Percentiles rank a stretch among this genome's conserved stretches.
Evolutionary conservation across 2,797 vertebrate species (phyloP).

Genomic region (Platalea minor): DNA sequence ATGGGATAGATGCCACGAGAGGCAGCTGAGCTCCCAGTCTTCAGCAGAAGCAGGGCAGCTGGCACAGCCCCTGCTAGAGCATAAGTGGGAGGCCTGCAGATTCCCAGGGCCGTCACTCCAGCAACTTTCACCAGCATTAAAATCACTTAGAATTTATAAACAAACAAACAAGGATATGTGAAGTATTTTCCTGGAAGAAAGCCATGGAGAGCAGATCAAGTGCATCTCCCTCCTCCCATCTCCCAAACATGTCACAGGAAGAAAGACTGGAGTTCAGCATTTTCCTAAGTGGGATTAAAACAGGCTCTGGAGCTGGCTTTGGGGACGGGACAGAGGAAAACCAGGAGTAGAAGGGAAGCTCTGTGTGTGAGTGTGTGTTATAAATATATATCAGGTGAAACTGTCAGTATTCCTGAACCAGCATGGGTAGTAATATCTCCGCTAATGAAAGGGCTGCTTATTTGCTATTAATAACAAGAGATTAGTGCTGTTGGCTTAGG

Average conservation of each 20-base stretch:
- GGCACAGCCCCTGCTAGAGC: not conserved
- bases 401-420: not conserved
- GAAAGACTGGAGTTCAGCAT: not conserved
- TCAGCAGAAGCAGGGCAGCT: not conserved
- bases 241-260: not conserved
- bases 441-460: not conserved
- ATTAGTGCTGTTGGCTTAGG: not conserved
- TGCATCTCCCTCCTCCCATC: not conserved
- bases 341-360: not conserved
- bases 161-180: conserved; percentile 54
- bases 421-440: not conserved
- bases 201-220: not conserved
- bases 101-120: conserved; percentile 38
- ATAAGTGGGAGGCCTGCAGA: not conserved
- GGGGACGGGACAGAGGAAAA: not conserved
- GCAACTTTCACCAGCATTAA: conserved; percentile 40
- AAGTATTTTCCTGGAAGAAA: conserved; percentile 46
- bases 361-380: not conserved
- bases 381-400: not conserved
- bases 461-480: not conserved
- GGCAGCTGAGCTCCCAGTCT: not conserved
- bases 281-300: not conserved
- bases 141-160: conserved; percentile 39
- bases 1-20: not conserved
- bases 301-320: not conserved